A percentile compares a stretch with the other conserved stretches of the same genome.
Evolutionary conservation across 2,113 vertebrate genomes (phyloP).

Genomic region (Thamnaconus septentrionalis): DNA sequence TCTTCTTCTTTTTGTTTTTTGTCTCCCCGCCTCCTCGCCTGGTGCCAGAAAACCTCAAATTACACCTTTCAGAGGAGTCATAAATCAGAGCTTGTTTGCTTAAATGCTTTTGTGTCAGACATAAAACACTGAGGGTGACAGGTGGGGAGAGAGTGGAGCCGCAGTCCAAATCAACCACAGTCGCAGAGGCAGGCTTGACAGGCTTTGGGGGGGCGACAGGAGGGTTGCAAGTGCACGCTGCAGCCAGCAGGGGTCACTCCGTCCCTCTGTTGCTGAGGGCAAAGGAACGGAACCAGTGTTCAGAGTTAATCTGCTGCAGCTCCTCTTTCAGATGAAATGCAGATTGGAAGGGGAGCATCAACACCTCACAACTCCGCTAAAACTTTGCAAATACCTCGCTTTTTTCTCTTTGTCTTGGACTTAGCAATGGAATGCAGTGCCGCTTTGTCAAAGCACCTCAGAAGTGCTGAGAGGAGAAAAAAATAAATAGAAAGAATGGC

Average conservation of each 20-base stretch:
- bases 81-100: conserved; percentile 60
- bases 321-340: conserved; percentile 56
- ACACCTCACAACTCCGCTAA: conserved; percentile 63
- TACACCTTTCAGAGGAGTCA: conserved; percentile 58
- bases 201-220: too few species aligned
- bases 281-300: neutral
- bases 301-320: neutral
- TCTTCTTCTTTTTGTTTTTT: too few species aligned
- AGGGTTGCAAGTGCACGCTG: neutral
- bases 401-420: conserved; percentile 49
- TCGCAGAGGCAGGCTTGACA: conserved; percentile 13
- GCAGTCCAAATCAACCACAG: conserved; percentile 22
- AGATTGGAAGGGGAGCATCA: conserved; percentile 57
- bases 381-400: conserved; percentile 21
- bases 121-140: conserved; percentile 46
- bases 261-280: conserved; percentile 35
- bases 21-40: too few species aligned
- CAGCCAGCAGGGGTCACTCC: conserved; percentile 73
- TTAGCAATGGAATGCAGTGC: conserved; percentile 18
- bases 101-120: conserved; percentile 59
- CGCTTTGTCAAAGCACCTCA: neutral
- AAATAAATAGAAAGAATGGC: too few species aligned
- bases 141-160: conserved; percentile 37
- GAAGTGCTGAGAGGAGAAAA: too few species aligned
- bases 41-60: conserved; percentile 46